Evolutionary conservation across 2,888 invertebrate genomes (phyloP).

Genomic region (Brachynemurus nebulosus): DNA sequence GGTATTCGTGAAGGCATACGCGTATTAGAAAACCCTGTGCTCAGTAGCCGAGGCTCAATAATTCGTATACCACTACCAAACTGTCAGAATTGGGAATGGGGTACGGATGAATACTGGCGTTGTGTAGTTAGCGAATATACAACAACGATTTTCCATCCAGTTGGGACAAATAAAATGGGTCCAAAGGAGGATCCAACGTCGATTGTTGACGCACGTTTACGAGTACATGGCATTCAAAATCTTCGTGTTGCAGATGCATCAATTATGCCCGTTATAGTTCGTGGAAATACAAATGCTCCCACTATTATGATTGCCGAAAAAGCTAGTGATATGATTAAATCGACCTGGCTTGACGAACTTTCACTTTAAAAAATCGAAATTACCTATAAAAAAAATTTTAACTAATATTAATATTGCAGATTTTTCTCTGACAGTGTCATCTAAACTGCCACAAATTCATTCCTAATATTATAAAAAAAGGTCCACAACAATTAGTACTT

Average conservation of each 20-base stretch:
- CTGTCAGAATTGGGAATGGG: conserved; percentile 41
- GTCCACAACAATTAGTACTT: no score
- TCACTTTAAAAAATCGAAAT: no score
- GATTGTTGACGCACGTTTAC: conserved; percentile 49
- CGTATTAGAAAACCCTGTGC: conserved; percentile 43
- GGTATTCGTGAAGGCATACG: conserved; percentile 43
- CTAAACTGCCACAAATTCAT: no score
- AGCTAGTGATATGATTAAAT: conserved; percentile 29
- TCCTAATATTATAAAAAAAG: no score
- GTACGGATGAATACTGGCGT: conserved; percentile 48
- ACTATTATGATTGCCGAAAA: conserved; percentile 32
- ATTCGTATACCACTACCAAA: conserved; percentile 42
- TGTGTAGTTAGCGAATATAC: conserved; percentile 53
- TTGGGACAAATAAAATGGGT: conserved; percentile 58
- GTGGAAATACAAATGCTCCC: conserved; percentile 33
- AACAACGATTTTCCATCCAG: conserved; percentile 53
- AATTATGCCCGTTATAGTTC: conserved; percentile 46
- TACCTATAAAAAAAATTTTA: no score
- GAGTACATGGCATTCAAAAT: conserved; percentile 45
- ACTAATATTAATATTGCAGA: no score
- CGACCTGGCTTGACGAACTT: conserved; percentile 10
- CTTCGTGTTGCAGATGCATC: conserved; percentile 55
- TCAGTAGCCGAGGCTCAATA: conserved; percentile 39
- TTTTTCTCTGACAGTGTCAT: no score
- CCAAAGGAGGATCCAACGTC: conserved; percentile 43